Base-by-base conservation (phyloP, 2,888 invertebrate genomes). In the Lasioglossum leucozonium region DNA sequence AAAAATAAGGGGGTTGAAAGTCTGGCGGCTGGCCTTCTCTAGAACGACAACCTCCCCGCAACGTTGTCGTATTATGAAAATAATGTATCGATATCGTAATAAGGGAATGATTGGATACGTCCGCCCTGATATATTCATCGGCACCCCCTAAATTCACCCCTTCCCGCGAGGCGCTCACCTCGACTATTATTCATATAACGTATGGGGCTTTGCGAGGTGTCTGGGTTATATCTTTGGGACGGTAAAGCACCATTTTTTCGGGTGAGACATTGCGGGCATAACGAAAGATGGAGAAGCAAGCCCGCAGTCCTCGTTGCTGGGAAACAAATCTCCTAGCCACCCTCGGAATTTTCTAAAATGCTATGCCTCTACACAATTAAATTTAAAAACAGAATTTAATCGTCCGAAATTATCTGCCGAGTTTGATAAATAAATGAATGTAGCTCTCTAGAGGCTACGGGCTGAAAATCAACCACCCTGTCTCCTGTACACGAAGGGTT, bases 81-180 rank as follows among this genome's bases (percentile, higher is more conserved):
- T 94, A 94, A 94, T 93, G 94, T 94, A 95, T 95, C 93, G 94
- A 94, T 94, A 94, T 93, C 92, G 93, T 94, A 94, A 95, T 94
- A 95, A 94, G 93, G 93, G 92, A 94, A 95, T 93, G 94, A 95
- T 95, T 94, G 94, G 94, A 92, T 93, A 91, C 90, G 93, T 92
- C 92, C 89, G 89, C 92, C 92, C 79, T 81, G 81, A 92, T 89
- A 91, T 89, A 89, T 89, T 88, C 91, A 89, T 90, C 91, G 89
- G 79, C 82, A 77, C 74, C 82, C 89, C 87, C 85, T 87, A 85
- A 82, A 88, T 51, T 89, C 88, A 82, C 77, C 84, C 77, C 78
- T 75, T 74, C 76, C 47, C 16, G 30, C 51, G 34, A 37, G 18
- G 44, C 75, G 79, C 69, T 72, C 74, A 58, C 73, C 44, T 74